These are phyloP conservation scores for Nomada fucata DNA, from an alignment of 2,888 invertebrate genomes.

Conservation along the genomic window DNA sequence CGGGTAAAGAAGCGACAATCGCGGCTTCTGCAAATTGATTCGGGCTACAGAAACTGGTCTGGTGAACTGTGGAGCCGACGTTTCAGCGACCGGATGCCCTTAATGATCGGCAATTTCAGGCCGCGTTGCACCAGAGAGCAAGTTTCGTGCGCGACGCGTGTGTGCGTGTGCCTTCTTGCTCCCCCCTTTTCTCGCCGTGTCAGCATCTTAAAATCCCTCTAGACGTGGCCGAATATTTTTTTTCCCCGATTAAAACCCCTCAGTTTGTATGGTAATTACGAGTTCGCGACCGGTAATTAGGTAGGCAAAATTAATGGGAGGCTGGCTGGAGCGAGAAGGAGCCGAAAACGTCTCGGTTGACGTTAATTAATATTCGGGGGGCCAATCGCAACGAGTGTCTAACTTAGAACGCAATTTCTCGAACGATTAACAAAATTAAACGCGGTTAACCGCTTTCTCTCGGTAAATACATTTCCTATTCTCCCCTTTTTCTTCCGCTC, in stretches of 20 bases:
- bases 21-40: conserved; percentile 69
- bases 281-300: conserved; percentile 26
- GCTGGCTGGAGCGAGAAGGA: conserved; percentile 14
- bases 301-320: conserved; percentile 32
- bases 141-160: conserved; percentile 42
- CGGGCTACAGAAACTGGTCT: conserved; percentile 72
- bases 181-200: not conserved
- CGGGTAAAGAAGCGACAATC: conserved; percentile 46
- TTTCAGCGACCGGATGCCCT: conserved; percentile 71
- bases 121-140: conserved; percentile 58
- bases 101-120: conserved; percentile 73
- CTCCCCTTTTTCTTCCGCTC: not conserved
- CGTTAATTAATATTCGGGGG: conserved; percentile 40
- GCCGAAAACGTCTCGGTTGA: conserved; percentile 27
- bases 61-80: conserved; percentile 63
- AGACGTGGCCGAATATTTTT: conserved; percentile 14
- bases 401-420: conserved; percentile 1
- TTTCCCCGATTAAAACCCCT: conserved; percentile 41
- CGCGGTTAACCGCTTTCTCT: conserved; percentile 23
- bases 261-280: conserved; percentile 50
- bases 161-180: not conserved
- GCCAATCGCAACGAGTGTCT: conserved; percentile 18
- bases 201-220: conserved; percentile 21
- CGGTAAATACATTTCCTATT: not conserved
- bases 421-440: conserved; percentile 1